Conservation (phyloP, 2,113 vertebrate genomes). For the Anoplopoma fimbria region DNA sequence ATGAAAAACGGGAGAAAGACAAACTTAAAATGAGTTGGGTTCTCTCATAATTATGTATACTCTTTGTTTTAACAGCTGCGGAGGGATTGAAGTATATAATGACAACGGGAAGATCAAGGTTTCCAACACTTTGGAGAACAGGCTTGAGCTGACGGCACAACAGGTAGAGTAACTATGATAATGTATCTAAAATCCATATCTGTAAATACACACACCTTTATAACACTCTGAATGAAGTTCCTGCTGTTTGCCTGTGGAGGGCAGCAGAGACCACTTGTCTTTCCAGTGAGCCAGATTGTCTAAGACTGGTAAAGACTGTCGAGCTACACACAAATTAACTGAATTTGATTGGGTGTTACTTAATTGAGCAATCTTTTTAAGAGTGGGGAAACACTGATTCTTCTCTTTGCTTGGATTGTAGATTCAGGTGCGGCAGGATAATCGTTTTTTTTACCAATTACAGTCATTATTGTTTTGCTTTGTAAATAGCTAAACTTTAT, state of each 20-base stretch:
- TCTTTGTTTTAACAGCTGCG: constrained; percentile 82
- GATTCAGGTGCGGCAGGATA: neutral
- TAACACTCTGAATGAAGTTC: neutral
- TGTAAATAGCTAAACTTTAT: neutral
- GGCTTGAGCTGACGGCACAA: constrained; percentile 93
- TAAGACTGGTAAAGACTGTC: no score
- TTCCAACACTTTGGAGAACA: constrained; percentile 92
- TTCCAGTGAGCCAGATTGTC: neutral
- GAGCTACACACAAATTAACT: neutral
- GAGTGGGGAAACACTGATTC: neutral
- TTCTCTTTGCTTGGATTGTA: neutral
- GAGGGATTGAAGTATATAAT: constrained; percentile 91
- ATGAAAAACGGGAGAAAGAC: neutral
- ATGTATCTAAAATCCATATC: neutral
- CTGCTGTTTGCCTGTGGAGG: constrained; percentile 47
- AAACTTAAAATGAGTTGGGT: neutral
- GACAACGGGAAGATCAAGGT: constrained; percentile 94
- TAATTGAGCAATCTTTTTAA: neutral
- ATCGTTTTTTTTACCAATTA: neutral
- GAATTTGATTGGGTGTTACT: neutral
- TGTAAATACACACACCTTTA: neutral
- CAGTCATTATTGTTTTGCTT: neutral
- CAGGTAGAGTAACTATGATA: constrained; percentile 83
- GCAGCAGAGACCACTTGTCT: constrained; percentile 35
- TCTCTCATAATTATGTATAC: neutral